Evolutionary conservation across 2,113 vertebrate genomes (phyloP), one percentile per base, ranked within the genome.

Genomic region (Hemiprocne comata): DNA sequence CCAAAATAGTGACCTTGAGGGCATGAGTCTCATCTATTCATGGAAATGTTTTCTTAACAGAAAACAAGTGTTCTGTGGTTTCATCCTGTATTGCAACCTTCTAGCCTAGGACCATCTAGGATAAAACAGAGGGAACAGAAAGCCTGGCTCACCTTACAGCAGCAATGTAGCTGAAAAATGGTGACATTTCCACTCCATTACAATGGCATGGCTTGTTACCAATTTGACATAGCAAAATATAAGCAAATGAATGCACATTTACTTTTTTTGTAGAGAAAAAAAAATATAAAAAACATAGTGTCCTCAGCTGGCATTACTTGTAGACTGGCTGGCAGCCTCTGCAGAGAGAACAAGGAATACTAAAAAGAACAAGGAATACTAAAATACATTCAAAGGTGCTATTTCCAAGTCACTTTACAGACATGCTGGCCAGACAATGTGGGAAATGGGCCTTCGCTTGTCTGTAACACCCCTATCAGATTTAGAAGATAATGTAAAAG

Each of bases 291-390:
- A 87, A 79, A 44, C 1, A 1, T 36, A 69, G 76, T 51, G 79
- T 89, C 66, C 60, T 80, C 33, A 71, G 38, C 42, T 90, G 82
- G 60, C 75, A 62, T 79, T 66, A 19, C 33, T 75, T 51, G 71
- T 85, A 94, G 69, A 80, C 82, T 93, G 88, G 50, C 65, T 90
- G 83, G 75, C 75, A 88, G 85, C 82, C 75, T 88, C 79, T 80
- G 34, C 23, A 80, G 64, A 83, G 17, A 66, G n/a, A 87, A 72
- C 50, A 90, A 79, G 46, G 5, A 73, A 85, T 54, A 79, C 78
- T 57, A 60, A 89, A 81, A 87, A 66, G n/a, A 87, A 72, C 50
- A 90, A 79, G 46, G 5, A 73, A 85, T 54, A 79, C 78, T 57
- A 60, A 89, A 81, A 87, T 74, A 70, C 23, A 58, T 61, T 83